Evolutionary conservation across 2,113 vertebrate genomes (phyloP), one percentile per base, ranked within the genome.

Genomic region (Blennius ocellaris): DNA sequence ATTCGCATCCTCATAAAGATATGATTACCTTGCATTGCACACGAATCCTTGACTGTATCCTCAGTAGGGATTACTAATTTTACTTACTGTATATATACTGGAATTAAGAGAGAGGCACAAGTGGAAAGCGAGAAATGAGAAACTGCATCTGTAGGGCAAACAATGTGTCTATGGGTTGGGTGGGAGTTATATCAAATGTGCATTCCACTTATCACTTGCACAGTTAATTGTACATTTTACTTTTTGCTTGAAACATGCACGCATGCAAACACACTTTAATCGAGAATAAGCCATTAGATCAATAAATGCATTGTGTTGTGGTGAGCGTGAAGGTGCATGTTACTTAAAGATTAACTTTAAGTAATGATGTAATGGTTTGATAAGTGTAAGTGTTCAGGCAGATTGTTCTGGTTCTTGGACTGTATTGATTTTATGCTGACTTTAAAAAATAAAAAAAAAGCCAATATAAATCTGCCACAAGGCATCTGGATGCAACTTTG

Each of bases 31-130:
- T 64, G 43, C 55, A 53, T 39, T 8, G 55, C 70, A 56, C 48
- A 70, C 36, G 21, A 77, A 80, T 82, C 68, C 57, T 52, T 69
- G 53, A 74, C 60, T 56, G 57, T 76, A 67, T 82, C 41, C 73
- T 72, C 40, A 45, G 69, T 36, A 79, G 64, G 77, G 30, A 53
- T 40, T 48, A 48, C 15, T 56, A 52, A 45, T 55, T 37, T 55
- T 75, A 55, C 67, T 39, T 66, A 30, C 21, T 30, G 21, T 30
- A 63, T 10, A 12, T 39, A 50, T 58, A 7, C 30, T 82, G 10
- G 62, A 53, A 68, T 6, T 43, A 40, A 59, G 72, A 49, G 51
- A 45, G 43, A 38, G 21, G 15, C 44, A 45, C 12, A 21, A 3
- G 11, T 52, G 8, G 9, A 36, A 48, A 59, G 14, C 40, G 9